A percentile compares a stretch with the other conserved stretches of the same genome.
Evolutionary conservation across 2,888 invertebrate species (phyloP).

Genomic region (Tyria jacobaeae): DNA sequence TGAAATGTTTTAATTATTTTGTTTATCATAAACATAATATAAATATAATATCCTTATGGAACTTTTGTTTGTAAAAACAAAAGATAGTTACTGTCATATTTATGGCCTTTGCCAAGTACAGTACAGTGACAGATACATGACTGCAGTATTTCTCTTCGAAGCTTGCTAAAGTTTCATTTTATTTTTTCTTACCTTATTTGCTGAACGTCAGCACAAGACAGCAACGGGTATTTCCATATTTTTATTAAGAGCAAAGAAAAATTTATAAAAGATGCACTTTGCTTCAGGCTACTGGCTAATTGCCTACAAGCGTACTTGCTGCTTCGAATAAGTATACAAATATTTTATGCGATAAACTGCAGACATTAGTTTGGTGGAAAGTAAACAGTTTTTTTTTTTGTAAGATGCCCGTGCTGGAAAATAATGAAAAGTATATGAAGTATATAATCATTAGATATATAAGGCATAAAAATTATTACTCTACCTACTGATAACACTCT

Average conservation of each 20-base stretch:
- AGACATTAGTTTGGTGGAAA: neutral
- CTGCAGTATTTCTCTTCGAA: neutral
- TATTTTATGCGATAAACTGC: slow-evolving; percentile 1
- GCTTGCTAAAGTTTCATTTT: neutral
- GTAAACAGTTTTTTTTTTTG: neutral
- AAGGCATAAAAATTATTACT: neutral
- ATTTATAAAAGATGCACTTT: slow-evolving; percentile 14
- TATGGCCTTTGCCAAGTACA: neutral
- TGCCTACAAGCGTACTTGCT: slow-evolving; percentile 11
- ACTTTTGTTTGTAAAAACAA: neutral
- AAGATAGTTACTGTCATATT: neutral
- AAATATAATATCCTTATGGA: no score
- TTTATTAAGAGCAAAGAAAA: slow-evolving; percentile 13
- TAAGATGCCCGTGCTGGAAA: neutral
- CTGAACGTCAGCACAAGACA: slow-evolving; percentile 15
- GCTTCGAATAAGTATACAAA: slow-evolving; percentile 4
- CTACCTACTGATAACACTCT: neutral
- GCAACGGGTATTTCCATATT: slow-evolving; percentile 7
- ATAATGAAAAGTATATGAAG: neutral
- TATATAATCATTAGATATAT: neutral
- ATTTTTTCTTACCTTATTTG: slow-evolving; percentile 10
- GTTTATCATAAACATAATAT: no score
- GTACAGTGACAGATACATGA: neutral
- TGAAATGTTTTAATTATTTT: no score
- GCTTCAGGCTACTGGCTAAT: slow-evolving; percentile 15